Conservation (phyloP, 1,140 invertebrate species). For the Cepaea nemoralis region DNA sequence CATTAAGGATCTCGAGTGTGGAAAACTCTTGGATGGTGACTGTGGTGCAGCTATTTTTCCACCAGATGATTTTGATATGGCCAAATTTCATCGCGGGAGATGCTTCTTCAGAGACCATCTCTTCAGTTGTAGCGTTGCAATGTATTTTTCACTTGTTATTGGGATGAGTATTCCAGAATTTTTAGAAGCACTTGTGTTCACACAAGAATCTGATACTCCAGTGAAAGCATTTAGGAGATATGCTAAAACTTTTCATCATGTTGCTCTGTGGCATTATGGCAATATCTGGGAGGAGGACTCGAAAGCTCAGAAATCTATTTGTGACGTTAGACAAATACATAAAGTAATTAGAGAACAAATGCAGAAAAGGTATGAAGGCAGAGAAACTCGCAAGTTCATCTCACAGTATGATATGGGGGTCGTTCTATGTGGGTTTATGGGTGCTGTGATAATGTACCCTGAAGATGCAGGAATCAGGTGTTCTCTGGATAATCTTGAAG, state of each 20-base stretch:
- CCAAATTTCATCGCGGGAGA: slow-evolving; percentile 45
- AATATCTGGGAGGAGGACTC: slow-evolving; percentile 52
- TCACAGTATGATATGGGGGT: slow-evolving; percentile 86
- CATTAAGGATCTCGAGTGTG: slow-evolving; percentile 22
- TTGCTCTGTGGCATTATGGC: slow-evolving; percentile 78
- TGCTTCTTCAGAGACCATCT: slow-evolving; percentile 43
- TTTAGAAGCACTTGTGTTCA: slow-evolving; percentile 69
- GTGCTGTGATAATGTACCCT: slow-evolving; percentile 79
- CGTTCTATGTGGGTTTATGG: slow-evolving; percentile 82
- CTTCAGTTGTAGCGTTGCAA: slow-evolving; percentile 40
- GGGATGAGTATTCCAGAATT: slow-evolving; percentile 51
- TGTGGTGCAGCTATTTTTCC: background rate
- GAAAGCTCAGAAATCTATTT: slow-evolving; percentile 46
- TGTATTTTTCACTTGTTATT: slow-evolving; percentile 47
- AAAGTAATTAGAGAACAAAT: slow-evolving; percentile 65
- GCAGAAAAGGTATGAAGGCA: slow-evolving; percentile 41
- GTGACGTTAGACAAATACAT: slow-evolving; percentile 72
- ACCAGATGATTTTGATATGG: slow-evolving; percentile 46
- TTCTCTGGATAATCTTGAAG: slow-evolving; percentile 76
- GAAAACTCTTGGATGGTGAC: slow-evolving; percentile 8
- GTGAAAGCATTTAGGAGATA: slow-evolving; percentile 83
- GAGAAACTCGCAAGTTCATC: slow-evolving; percentile 69
- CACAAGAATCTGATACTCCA: slow-evolving; percentile 72
- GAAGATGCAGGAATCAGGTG: slow-evolving; percentile 77
- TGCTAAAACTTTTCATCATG: slow-evolving; percentile 80